Conservation (phyloP, 2,888 invertebrate genomes). For the Coelinius sp. region DNA sequence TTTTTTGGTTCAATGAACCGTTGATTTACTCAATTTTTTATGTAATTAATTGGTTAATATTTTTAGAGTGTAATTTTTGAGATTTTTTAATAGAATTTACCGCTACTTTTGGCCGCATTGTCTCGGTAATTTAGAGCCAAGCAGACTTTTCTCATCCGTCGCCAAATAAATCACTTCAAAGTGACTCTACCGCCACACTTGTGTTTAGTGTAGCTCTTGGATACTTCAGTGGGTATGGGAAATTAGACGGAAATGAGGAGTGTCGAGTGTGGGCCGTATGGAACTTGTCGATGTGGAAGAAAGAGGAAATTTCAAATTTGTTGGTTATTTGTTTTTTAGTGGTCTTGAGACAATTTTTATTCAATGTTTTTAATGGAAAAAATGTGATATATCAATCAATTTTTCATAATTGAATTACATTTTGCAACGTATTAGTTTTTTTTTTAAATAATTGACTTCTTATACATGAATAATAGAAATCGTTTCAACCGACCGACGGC, state of each 20-base stretch:
- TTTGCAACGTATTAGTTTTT: too few relatives aligned
- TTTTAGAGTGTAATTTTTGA: too few relatives aligned
- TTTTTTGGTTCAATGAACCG: too few relatives aligned
- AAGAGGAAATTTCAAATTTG: conserved; percentile 37
- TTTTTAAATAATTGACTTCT: too few relatives aligned
- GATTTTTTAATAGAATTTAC: background rate
- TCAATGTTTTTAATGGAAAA: too few relatives aligned
- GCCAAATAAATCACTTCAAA: conserved; percentile 47
- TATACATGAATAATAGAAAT: too few relatives aligned
- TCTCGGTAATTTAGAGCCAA: background rate
- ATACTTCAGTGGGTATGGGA: conserved; percentile 36
- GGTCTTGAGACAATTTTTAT: background rate
- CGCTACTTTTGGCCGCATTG: background rate
- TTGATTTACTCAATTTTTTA: too few relatives aligned
- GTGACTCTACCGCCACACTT: conserved; percentile 41
- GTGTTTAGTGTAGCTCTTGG: background rate
- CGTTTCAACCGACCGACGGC: too few relatives aligned
- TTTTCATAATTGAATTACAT: too few relatives aligned
- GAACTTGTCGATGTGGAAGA: conserved; percentile 44
- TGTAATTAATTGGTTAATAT: too few relatives aligned
- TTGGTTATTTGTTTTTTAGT: conserved; percentile 31
- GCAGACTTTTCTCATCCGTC: conserved; percentile 28
- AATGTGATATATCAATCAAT: too few relatives aligned
- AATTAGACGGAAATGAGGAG: conserved; percentile 32
- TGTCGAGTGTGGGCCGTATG: conserved; percentile 47